Evolutionary conservation across 2,797 vertebrate species (phyloP).

Genomic region (Sphenopsis melanotis): DNA sequence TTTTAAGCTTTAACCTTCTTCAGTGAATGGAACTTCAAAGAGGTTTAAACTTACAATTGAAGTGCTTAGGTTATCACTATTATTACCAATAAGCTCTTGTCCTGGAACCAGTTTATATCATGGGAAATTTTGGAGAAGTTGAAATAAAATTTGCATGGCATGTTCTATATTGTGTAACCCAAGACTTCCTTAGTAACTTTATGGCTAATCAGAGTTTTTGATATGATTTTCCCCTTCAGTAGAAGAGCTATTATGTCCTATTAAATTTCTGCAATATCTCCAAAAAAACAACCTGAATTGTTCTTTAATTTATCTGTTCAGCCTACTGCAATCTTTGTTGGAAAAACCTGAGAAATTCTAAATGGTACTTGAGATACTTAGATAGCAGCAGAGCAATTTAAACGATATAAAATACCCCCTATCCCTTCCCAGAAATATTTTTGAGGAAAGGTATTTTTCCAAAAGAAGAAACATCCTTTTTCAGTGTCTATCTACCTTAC

Average conservation of each 20-base stretch:
- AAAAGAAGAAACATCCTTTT: not conserved
- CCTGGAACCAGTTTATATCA: not conserved
- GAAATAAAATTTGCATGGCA: not conserved
- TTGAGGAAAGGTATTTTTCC: not conserved
- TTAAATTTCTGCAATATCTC: not conserved
- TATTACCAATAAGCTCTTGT: not conserved
- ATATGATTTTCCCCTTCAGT: not conserved
- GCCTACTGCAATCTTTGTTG: not conserved
- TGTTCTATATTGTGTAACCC: not conserved
- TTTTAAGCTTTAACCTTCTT: not conserved
- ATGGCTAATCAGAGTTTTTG: not conserved
- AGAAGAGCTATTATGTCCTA: not conserved
- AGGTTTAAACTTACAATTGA: not conserved
- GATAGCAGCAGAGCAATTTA: not conserved
- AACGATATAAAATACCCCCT: not conserved
- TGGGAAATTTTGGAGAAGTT: not conserved
- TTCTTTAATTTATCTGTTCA: not conserved
- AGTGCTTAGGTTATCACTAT: not conserved
- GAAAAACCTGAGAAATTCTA: not conserved
- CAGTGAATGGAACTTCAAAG: not conserved
- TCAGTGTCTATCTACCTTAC: not conserved
- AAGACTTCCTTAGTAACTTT: not conserved
- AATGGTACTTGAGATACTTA: not conserved
- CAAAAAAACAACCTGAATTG: not conserved
- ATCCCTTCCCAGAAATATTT: not conserved